Conservation (phyloP, 2,888 invertebrate species). For the Pristionchus mayeri region DNA sequence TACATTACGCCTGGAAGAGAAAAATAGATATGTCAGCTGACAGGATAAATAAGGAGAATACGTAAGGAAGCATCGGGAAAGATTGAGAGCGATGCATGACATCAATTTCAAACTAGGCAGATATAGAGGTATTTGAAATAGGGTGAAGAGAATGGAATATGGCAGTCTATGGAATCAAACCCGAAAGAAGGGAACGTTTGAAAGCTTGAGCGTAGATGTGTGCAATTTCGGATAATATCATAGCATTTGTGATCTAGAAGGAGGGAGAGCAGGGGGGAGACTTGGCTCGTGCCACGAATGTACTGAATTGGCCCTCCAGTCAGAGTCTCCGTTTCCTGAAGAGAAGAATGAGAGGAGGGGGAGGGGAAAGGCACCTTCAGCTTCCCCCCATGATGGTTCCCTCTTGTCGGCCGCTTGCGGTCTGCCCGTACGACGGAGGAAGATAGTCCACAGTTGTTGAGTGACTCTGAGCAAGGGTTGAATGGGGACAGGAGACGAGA, state of each 20-base stretch:
- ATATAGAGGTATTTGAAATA: background rate
- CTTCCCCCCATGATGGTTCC: constrained; percentile 41
- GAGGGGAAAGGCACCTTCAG: background rate
- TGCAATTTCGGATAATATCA: background rate
- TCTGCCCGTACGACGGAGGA: constrained; percentile 56
- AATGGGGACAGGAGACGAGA: background rate
- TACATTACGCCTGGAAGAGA: too few species aligned
- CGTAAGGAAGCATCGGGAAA: background rate
- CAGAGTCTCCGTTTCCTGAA: constrained; percentile 36
- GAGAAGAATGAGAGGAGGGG: background rate
- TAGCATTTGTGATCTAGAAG: constrained; percentile 47
- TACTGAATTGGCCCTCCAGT: constrained; percentile 48
- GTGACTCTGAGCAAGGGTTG: constrained; percentile 56
- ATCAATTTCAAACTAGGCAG: too few species aligned
- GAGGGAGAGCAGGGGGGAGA: constrained; percentile 64
- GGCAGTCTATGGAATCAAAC: background rate
- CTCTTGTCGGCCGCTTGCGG: constrained; percentile 34
- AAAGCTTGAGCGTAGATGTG: background rate
- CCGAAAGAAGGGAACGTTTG: background rate
- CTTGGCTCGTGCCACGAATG: constrained; percentile 65
- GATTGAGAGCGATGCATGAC: background rate
- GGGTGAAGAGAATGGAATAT: background rate
- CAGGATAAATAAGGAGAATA: background rate
- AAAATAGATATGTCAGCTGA: background rate
- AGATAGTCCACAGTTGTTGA: constrained; percentile 67